A percentile compares a stretch with the other conserved stretches of the same genome.
These are phyloP conservation scores for Phocoena phocoena DNA, from an alignment of 2,113 vertebrate species.

Conservation along the genomic window DNA sequence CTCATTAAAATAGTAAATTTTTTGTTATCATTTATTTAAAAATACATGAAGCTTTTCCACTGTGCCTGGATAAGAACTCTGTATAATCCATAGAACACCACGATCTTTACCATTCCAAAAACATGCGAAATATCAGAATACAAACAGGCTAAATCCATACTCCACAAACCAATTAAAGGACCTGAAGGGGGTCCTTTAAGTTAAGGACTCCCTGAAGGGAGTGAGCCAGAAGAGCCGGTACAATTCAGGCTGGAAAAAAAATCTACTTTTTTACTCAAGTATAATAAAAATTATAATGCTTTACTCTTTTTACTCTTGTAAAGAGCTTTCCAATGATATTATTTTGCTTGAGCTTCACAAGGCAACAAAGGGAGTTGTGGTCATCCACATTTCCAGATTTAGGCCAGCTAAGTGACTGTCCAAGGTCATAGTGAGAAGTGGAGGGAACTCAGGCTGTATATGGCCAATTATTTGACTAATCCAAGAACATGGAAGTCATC, in stretches of 20 bases:
- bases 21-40: conserved; percentile 47
- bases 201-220: not conserved
- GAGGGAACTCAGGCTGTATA: not conserved
- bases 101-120: conserved; percentile 10
- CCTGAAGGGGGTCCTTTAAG: not conserved
- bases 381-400: not conserved
- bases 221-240: not conserved
- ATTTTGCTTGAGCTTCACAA: not conserved
- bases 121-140: not conserved
- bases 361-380: not conserved
- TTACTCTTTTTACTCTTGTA: not conserved
- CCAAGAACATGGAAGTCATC: not conserved
- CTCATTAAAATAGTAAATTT: conserved; percentile 48
- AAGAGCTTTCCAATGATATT: not conserved
- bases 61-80: not conserved
- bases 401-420: not conserved
- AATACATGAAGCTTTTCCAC: conserved; percentile 48
- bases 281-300: not conserved
- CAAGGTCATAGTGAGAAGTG: not conserved
- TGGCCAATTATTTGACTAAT: not conserved
- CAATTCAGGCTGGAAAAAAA: not conserved
- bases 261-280: not conserved
- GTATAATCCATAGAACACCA: not conserved
- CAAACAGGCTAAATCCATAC: not conserved
- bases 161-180: not conserved